Evolutionary conservation across 2,113 vertebrate genomes (phyloP), one percentile per base, ranked within the genome.

Genomic region (Pomatorhinus ruficollis): DNA sequence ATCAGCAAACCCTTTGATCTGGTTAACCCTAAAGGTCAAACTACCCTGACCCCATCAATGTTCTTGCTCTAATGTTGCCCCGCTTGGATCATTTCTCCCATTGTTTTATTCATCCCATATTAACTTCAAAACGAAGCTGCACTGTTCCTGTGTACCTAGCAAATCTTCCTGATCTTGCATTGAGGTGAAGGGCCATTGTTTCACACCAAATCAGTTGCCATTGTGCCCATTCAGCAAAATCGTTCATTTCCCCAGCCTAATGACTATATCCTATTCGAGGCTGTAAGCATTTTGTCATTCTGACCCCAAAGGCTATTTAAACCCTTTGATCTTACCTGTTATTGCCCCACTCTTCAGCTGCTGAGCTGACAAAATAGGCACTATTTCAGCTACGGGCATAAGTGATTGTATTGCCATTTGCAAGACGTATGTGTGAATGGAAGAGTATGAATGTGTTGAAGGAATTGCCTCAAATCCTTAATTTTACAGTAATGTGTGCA

Each of bases 21-120:
- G 87, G 97, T 98, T 98, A 98, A 98, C 98, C 98, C 96, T 89
- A 97, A 96, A 98, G 98, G 98, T 98, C 97, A 98, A 97, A 96
- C 95, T 54, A 89, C 81, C 88, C 96, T 98, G 98, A 98, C 98
- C 98, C 91, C 93, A 44, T 86, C 96, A 93, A 11, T 97, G 97
- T 97, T 98, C 97, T 88, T 89, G 68, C 97, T 96, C 91, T 93
- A 96, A 96, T 95, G 97, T 97, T 78, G 76, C 93, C 79, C 44
- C 6, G 87, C 95, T 97, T 89, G 97, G 98, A 98, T 98, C 97
- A 97, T 96, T 84, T 97, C 94, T 96, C 80, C 96, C 96, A 98
- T 98, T 98, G 98, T 98, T 95, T 97, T 93, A 89, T 91, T 98
- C 63, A 93, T 97, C 95, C 96, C 92, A 85, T 98, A 98, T 98